phyloP scores from a whole-genome alignment of 2,113 vertebrate genomes.

The Puntigrus tetrazona region DNA sequence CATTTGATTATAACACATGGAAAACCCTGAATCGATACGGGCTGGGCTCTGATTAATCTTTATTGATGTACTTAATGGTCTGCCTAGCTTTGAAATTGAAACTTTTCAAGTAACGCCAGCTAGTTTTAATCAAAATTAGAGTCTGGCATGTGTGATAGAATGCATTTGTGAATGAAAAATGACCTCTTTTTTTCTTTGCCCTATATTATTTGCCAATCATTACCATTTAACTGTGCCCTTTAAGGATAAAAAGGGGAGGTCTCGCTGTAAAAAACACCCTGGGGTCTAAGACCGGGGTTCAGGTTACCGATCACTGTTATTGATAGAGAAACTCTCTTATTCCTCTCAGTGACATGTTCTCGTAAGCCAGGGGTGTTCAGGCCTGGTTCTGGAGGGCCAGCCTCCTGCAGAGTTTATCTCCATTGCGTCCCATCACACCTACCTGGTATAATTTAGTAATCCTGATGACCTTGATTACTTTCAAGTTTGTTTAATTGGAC shows the following conservation, averaged over 20 bases:
- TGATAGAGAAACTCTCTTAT: neutral
- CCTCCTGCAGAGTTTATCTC: too few relatives aligned
- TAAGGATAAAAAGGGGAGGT: neutral
- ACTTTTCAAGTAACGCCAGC: neutral
- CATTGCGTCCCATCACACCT: too few relatives aligned
- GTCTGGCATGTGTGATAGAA: neutral
- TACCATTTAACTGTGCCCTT: neutral
- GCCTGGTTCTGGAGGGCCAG: too few relatives aligned
- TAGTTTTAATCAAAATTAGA: neutral
- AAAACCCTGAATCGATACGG: neutral
- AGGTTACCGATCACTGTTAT: neutral
- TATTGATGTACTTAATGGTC: constrained; percentile 14
- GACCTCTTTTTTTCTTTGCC: neutral
- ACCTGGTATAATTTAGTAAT: too few relatives aligned
- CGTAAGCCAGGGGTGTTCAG: neutral
- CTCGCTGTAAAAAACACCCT: neutral
- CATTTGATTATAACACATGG: neutral
- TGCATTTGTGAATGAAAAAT: neutral
- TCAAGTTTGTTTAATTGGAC: too few relatives aligned
- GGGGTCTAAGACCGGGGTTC: constrained; percentile 5
- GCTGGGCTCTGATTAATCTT: constrained; percentile 7
- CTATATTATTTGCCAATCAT: neutral
- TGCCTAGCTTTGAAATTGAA: neutral
- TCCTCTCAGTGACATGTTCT: neutral
- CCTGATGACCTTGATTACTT: too few relatives aligned